These are phyloP conservation scores for Vandiemenella viatica DNA, from an alignment of 2,888 invertebrate species.

Conservation along the genomic window DNA sequence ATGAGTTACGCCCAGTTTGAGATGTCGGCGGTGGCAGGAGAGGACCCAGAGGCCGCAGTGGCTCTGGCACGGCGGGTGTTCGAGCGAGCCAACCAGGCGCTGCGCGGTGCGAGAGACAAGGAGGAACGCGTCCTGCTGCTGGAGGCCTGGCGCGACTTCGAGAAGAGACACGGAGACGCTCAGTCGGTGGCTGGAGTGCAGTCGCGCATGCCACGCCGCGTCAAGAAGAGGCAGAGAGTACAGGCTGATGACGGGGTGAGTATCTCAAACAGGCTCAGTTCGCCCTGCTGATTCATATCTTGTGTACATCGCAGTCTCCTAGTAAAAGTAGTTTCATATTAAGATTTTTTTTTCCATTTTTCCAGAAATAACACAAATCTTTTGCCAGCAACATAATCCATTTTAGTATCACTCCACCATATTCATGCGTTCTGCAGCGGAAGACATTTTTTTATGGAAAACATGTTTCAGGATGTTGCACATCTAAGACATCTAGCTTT, in stretches of 20 bases:
- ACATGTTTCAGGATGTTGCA: too few relatives aligned
- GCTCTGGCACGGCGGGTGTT: constrained; percentile 67
- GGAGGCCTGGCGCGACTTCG: constrained; percentile 94
- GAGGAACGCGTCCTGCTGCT: constrained; percentile 84
- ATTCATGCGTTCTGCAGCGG: too few relatives aligned
- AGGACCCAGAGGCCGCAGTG: constrained; percentile 38
- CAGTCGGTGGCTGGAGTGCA: constrained; percentile 55
- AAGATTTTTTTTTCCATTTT: too few relatives aligned
- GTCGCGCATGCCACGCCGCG: constrained; percentile 79
- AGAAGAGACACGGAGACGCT: constrained; percentile 65
- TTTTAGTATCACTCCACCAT: too few relatives aligned
- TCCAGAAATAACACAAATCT: too few relatives aligned
- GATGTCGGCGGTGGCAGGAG: constrained; percentile 44
- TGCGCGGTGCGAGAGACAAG: constrained; percentile 63
- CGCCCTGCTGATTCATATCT: too few relatives aligned
- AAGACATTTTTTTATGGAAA: too few relatives aligned
- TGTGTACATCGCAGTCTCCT: too few relatives aligned
- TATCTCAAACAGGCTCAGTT: too few relatives aligned
- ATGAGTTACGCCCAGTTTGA: constrained; percentile 96
- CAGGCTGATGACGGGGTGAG: constrained; percentile 76
- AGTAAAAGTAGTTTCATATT: too few relatives aligned
- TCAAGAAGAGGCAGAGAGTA: constrained; percentile 88
- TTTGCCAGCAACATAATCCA: too few relatives aligned
- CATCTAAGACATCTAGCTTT: too few relatives aligned
- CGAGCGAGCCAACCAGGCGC: constrained; percentile 72